Percentiles rank a stretch among this genome's conserved stretches.
These are phyloP conservation scores for Leptinotarsa rubiginosa DNA, from an alignment of 2,888 invertebrate genomes.

Conservation along the genomic window DNA sequence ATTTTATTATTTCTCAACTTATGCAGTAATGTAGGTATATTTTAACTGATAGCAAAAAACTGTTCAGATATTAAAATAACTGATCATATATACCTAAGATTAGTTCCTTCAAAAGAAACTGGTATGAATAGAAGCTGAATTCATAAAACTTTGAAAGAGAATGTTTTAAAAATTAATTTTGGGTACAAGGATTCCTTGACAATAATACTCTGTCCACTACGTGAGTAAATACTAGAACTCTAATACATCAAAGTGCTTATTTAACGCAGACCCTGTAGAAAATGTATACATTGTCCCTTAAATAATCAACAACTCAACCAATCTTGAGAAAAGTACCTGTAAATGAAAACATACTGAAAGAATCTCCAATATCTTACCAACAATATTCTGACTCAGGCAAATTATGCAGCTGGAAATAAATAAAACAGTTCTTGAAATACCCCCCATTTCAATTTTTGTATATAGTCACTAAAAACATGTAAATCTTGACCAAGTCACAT, in stretches of 20 bases:
- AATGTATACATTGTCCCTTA: background rate
- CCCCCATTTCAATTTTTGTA: conserved; percentile 42
- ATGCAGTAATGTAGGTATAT: too few species aligned
- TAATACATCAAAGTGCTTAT: too few species aligned
- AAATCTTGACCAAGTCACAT: conserved; percentile 34
- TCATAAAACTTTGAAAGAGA: too few species aligned
- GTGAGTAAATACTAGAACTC: background rate
- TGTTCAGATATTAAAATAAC: too few species aligned
- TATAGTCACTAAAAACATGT: conserved; percentile 39
- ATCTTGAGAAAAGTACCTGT: conserved; percentile 1
- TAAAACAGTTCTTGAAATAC: conserved; percentile 58
- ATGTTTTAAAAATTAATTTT: too few species aligned
- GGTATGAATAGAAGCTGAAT: too few species aligned
- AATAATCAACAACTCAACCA: background rate
- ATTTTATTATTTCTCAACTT: too few species aligned
- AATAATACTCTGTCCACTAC: background rate
- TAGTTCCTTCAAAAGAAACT: too few species aligned
- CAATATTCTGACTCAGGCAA: conserved; percentile 59
- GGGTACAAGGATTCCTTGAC: background rate
- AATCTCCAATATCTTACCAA: conserved; percentile 53
- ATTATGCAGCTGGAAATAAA: conserved; percentile 57
- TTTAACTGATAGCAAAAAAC: too few species aligned
- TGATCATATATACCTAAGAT: too few species aligned
- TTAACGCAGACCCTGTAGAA: background rate
- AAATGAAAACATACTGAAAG: conserved; percentile 19